phyloP scores from a whole-genome alignment of 2,797 vertebrate species.

The Pantherophis vulpinus region DNA sequence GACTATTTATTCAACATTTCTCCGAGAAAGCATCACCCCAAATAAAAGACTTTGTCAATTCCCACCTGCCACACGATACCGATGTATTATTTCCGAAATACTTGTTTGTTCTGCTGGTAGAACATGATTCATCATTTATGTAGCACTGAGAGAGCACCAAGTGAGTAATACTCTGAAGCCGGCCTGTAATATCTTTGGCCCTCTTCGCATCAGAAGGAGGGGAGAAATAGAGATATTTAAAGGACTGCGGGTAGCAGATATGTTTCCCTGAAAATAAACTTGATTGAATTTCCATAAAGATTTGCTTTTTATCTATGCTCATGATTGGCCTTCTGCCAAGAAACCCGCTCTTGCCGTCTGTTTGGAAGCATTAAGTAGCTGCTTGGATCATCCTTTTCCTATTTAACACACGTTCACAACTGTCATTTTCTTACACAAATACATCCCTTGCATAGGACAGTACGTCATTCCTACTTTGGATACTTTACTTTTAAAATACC shows the following conservation, averaged over 20 bases:
- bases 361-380: not conserved
- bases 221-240: not conserved
- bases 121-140: constrained; percentile 51
- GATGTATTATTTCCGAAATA: constrained; percentile 44
- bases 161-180: constrained; percentile 53
- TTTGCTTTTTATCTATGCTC: not conserved
- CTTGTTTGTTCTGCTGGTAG: constrained; percentile 53
- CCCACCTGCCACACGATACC: not conserved
- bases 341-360: not conserved
- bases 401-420: not conserved
- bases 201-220: constrained; percentile 40
- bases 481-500: not conserved
- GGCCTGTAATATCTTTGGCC: constrained; percentile 52
- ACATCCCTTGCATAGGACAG: not conserved
- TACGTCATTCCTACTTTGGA: not conserved
- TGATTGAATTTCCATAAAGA: not conserved
- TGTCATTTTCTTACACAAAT: not conserved
- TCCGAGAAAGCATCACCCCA: constrained; percentile 20
- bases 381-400: not conserved
- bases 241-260: not conserved
- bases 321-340: not conserved
- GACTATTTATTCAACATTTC: constrained; percentile 21
- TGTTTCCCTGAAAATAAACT: not conserved
- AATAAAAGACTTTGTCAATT: constrained; percentile 38
- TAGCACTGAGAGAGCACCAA: constrained; percentile 42